phyloP scores from a whole-genome alignment of 2,888 invertebrate genomes.

The Lycaena phlaeas region DNA sequence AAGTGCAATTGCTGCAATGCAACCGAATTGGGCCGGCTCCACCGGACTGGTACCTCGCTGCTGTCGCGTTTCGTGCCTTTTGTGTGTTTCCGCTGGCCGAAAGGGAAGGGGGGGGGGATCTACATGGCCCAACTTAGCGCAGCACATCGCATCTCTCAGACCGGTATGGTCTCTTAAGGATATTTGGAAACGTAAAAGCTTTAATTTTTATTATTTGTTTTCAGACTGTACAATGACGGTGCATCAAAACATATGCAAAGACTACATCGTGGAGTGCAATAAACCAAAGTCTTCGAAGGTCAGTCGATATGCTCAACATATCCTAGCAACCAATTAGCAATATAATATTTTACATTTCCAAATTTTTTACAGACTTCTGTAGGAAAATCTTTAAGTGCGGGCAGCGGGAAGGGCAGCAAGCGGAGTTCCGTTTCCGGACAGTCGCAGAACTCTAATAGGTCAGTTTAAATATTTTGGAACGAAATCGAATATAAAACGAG shows the following conservation, averaged over 20 bases:
- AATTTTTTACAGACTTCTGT: constrained; percentile 50
- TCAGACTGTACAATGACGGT: constrained; percentile 89
- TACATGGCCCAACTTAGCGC: no score
- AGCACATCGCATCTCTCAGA: no score
- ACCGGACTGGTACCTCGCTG: no score
- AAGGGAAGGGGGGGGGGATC: no score
- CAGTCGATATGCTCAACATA: background rate
- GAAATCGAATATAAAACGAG: background rate
- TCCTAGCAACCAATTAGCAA: background rate
- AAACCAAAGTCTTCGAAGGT: constrained; percentile 80
- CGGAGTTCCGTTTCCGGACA: constrained; percentile 62
- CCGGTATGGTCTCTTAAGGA: no score
- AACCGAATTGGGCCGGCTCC: no score
- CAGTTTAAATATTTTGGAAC: constrained; percentile 25
- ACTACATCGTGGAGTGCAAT: constrained; percentile 87
- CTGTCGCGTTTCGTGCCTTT: no score
- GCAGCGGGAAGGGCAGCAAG: constrained; percentile 60
- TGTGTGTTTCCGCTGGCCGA: no score
- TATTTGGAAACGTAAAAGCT: no score
- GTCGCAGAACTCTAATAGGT: constrained; percentile 62
- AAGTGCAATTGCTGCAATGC: no score
- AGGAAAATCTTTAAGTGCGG: constrained; percentile 57
- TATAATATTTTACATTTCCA: background rate
- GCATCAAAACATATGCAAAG: constrained; percentile 90
- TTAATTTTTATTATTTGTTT: background rate